A percentile compares a stretch with the other conserved stretches of the same genome.
Evolutionary conservation across 1,140 invertebrate species (phyloP).

Genomic region (Zaprionus lachaisei): DNA sequence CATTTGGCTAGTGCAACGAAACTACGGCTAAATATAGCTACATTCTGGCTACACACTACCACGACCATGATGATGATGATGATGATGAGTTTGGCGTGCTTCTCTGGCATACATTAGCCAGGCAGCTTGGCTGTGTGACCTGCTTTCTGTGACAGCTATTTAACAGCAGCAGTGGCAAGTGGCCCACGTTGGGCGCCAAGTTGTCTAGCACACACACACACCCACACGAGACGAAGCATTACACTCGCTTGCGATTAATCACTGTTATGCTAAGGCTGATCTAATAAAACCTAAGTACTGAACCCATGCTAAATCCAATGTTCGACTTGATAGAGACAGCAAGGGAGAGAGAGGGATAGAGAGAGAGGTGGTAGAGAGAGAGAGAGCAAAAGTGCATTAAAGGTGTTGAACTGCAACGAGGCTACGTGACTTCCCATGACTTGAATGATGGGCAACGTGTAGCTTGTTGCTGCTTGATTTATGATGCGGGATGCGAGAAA

Average conservation of each 20-base stretch:
- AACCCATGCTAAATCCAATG: neutral
- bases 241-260: constrained; percentile 1
- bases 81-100: constrained; percentile 6
- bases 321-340: neutral
- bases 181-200: neutral
- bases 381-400: neutral
- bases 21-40: neutral
- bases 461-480: constrained; percentile 34
- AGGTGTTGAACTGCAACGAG: constrained; percentile 3
- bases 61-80: neutral
- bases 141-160: constrained; percentile 3
- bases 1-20: too few species aligned
- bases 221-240: neutral
- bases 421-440: neutral
- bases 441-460: neutral
- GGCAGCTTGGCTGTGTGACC: constrained; percentile 1
- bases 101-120: neutral
- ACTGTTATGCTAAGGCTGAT: neutral
- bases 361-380: neutral
- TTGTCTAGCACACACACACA: neutral
- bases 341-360: neutral
- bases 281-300: neutral
- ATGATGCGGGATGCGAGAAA: constrained; percentile 28
- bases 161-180: neutral
- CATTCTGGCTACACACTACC: neutral